Evolutionary conservation across 2,888 invertebrate species (phyloP).

Genomic region (Platypus cylindrus): DNA sequence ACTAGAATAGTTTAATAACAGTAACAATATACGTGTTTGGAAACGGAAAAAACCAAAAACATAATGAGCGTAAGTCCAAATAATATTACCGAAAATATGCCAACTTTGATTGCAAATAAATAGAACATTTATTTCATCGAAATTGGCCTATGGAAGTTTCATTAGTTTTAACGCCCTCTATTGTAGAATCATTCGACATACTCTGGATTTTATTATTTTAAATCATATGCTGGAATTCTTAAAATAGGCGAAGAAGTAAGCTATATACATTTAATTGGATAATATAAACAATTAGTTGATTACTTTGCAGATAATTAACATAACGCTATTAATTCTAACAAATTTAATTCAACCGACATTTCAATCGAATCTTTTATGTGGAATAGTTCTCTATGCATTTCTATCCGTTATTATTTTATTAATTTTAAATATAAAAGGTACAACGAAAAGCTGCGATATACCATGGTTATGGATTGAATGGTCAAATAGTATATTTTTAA

Average conservation of each 20-base stretch:
- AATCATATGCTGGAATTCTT: constrained; percentile 17
- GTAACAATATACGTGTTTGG: too few relatives aligned
- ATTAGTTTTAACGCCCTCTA: too few relatives aligned
- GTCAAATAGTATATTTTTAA: constrained; percentile 12
- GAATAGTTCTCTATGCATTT: constrained; percentile 13
- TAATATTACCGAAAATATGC: too few relatives aligned
- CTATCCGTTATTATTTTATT: constrained; percentile 14
- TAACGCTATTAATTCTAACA: constrained; percentile 6
- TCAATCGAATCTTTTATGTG: constrained; percentile 9
- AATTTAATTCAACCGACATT: constrained; percentile 2
- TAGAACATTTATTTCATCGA: too few relatives aligned
- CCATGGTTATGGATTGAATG: constrained; percentile 20
- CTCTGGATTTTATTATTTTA: constrained; percentile 16
- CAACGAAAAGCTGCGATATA: constrained; percentile 12
- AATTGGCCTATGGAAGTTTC: too few relatives aligned
- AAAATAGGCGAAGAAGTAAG: constrained; percentile 18
- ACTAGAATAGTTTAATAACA: too few relatives aligned
- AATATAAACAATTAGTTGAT: neutral
- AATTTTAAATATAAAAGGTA: constrained; percentile 12
- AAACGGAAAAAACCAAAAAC: too few relatives aligned
- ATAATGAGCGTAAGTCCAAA: constrained; percentile 9
- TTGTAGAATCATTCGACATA: too few relatives aligned
- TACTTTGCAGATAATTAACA: constrained; percentile 8
- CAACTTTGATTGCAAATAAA: too few relatives aligned
- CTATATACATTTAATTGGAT: neutral